Percentiles rank a stretch among this genome's conserved stretches.
Evolutionary conservation across 2,113 vertebrate species (phyloP).

Genomic region (Fulmarus glacialis): DNA sequence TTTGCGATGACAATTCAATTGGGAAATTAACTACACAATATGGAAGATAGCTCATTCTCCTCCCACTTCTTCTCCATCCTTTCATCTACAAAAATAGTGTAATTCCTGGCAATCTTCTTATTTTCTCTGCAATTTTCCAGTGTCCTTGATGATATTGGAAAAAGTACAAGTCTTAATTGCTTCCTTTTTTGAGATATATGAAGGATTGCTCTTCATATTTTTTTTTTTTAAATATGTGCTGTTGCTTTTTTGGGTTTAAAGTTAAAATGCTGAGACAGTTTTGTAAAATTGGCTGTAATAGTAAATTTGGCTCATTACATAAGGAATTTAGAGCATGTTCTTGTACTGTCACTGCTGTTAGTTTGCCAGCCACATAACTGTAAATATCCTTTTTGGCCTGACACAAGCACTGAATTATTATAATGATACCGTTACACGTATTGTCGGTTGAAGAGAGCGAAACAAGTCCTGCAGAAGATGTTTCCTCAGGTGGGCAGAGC

Average conservation of each 20-base stretch:
- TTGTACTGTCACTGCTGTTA: neutral
- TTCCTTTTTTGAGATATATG: conserved; percentile 8
- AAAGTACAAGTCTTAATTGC: conserved; percentile 36
- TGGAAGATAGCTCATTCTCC: neutral
- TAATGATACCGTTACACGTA: neutral
- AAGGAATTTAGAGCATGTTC: neutral
- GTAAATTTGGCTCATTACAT: neutral
- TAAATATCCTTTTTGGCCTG: neutral
- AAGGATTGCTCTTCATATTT: neutral
- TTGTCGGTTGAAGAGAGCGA: neutral
- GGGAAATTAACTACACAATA: conserved; percentile 2
- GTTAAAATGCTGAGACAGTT: neutral
- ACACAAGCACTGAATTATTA: neutral
- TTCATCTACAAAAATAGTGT: conserved; percentile 22
- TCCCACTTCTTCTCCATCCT: conserved; percentile 16
- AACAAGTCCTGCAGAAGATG: neutral
- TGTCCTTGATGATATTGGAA: conserved; percentile 17
- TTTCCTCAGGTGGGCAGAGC: neutral
- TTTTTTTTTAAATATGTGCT: neutral
- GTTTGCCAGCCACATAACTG: neutral
- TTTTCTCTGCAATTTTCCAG: conserved; percentile 40
- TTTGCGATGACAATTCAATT: neutral
- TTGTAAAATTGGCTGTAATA: neutral
- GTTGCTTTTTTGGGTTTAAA: neutral
- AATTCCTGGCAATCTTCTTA: conserved; percentile 50